These are phyloP conservation scores for Scaptomyza graminum DNA, from an alignment of 1,140 invertebrate genomes.

Conservation along the genomic window DNA sequence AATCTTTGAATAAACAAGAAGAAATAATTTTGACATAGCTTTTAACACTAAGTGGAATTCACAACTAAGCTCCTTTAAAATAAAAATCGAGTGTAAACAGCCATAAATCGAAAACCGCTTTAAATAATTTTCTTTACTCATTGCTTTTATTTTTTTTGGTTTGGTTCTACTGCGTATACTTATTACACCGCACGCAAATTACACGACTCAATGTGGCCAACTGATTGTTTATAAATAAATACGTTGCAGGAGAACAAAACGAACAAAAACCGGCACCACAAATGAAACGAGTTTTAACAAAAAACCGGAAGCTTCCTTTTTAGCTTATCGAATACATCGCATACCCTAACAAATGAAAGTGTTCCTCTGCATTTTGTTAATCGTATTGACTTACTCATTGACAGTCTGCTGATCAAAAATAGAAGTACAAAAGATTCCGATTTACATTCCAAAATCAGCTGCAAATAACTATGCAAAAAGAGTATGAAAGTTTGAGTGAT, in stretches of 20 bases:
- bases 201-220: constrained; percentile 59
- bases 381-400: too few relatives aligned
- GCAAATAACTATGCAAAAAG: not conserved
- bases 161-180: constrained; percentile 10
- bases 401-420: too few relatives aligned
- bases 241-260: constrained; percentile 31
- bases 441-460: not conserved
- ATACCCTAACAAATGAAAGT: too few relatives aligned
- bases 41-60: not conserved
- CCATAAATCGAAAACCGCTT: constrained; percentile 13
- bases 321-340: too few relatives aligned
- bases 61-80: not conserved
- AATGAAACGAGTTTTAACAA: constrained; percentile 32
- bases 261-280: constrained; percentile 26
- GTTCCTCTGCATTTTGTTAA: too few relatives aligned
- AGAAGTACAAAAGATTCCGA: too few relatives aligned
- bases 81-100: not conserved
- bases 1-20: not conserved
- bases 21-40: not conserved
- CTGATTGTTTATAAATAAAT: constrained; percentile 75
- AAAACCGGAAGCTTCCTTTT: too few relatives aligned
- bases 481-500: constrained; percentile 3
- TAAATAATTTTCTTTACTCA: constrained; percentile 22
- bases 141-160: not conserved
- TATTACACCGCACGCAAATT: too few relatives aligned